Base-by-base conservation (phyloP, 37 sponge, comb jelly and placozoan species). In the Diacarnus erythraeanus region DNA sequence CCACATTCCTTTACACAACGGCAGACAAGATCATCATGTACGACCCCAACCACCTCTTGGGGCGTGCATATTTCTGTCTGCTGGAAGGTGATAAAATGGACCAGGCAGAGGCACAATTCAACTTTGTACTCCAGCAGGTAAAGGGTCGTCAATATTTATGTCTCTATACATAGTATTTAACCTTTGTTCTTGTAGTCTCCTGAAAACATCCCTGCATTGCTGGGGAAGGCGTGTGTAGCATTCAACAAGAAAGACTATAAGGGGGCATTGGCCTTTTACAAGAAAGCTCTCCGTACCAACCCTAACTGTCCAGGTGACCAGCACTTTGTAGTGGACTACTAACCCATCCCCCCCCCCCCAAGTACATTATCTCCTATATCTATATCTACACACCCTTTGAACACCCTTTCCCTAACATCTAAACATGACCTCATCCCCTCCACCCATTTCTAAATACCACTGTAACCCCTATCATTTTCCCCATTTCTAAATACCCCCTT, bases 11-110 rank as follows among this genome's bases (percentile, higher is more conserved):
- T 35, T 97, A 94, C 85, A 92, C 93, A 9, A 86, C 86, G 59
- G 98, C 95, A n/a, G 98, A 97, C 80, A 97, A 97, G 77, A 94
- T 97, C 58, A 88, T 97, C 59, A 97, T 97, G 98, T 94, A 97
- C 73, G 95, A 97, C 71, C 80, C 86, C 21, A 85, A 90, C 47
- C 98, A 97, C 63, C 86, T 97, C 18, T 71, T 97, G 59, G 93
- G 98, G 1, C 44, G 98, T 31, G 98, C 95, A n/a, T 92, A 92
- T 74, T 94, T 97, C 77, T 97, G 95, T 56, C 64, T 97, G 47
- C 83, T 94, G 68, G 98, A 97, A 57, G 98, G 98, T 23, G 97
- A 97, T 79, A 94, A 94, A 69, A 88, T 93, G 86, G 95, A 94
- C 38, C 98, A 97, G 76, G 95, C 98, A 27, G 98, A 97, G 44